These are phyloP conservation scores for Pseudorectes ferrugineus DNA, from an alignment of 2,113 vertebrate genomes.

Conservation along the genomic window DNA sequence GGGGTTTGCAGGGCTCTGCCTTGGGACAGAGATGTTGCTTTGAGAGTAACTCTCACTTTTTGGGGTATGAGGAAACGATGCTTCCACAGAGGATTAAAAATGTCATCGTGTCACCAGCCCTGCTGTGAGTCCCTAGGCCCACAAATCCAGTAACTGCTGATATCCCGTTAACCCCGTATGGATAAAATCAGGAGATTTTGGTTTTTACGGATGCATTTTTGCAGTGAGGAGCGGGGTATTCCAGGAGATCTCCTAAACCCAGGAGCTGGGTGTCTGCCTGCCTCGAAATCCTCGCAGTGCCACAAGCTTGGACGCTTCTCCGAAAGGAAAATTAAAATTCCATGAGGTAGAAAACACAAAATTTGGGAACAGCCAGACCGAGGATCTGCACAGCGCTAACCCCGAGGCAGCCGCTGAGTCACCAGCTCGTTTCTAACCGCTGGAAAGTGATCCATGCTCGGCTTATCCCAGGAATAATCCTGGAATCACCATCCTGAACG, in stretches of 20 bases:
- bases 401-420: background rate
- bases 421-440: background rate
- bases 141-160: background rate
- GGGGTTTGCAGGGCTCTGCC: background rate
- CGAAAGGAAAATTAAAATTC: background rate
- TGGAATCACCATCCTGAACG: background rate
- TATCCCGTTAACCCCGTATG: accelerated
- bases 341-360: background rate
- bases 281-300: background rate
- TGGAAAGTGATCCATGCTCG: background rate
- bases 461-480: background rate
- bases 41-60: background rate
- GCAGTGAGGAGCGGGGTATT: background rate
- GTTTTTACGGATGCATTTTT: background rate
- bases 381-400: background rate
- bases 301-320: background rate
- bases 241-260: background rate
- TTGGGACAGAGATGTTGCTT: background rate
- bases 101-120: accelerated
- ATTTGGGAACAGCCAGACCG: background rate
- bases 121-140: background rate
- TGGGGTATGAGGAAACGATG: accelerated
- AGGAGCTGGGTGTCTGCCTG: background rate
- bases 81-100: background rate
- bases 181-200: background rate